A percentile compares a stretch with the other conserved stretches of the same genome.
Evolutionary conservation across 2,797 vertebrate genomes (phyloP).

Genomic region (Diglossa cyanea): DNA sequence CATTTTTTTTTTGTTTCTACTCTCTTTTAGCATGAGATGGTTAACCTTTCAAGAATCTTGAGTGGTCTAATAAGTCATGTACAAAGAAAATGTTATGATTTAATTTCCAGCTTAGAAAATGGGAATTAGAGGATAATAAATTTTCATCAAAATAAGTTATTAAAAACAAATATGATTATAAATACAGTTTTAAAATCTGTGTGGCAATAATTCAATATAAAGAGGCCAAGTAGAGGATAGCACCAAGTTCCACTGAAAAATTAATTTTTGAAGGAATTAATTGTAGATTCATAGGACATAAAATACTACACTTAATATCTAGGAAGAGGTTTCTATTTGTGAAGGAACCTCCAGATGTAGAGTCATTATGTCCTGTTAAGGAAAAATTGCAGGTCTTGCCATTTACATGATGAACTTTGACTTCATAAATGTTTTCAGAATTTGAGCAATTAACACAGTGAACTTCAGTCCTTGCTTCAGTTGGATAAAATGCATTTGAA

Average conservation of each 20-base stretch:
- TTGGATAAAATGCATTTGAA: conserved; percentile 7
- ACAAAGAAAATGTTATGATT: neutral
- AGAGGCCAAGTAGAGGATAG: neutral
- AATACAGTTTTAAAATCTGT: neutral
- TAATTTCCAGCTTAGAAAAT: neutral
- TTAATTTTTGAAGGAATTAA: neutral
- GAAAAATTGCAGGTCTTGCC: neutral
- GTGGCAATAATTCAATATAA: neutral
- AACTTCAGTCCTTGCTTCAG: conserved; percentile 10
- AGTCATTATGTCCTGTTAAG: neutral
- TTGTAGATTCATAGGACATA: neutral
- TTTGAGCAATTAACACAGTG: conserved; percentile 15
- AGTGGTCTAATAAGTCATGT: neutral
- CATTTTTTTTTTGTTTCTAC: neutral
- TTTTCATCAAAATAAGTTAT: neutral
- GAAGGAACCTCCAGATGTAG: neutral
- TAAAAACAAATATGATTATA: neutral
- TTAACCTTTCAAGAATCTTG: neutral
- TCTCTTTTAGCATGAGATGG: neutral
- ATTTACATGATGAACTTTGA: conserved; percentile 1
- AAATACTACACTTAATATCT: neutral
- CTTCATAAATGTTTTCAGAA: neutral
- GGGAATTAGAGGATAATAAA: neutral
- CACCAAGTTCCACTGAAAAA: neutral
- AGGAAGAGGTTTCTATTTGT: neutral